phyloP scores from a whole-genome alignment of 1,140 invertebrate species.

The Trypoxylus dichotomus region DNA sequence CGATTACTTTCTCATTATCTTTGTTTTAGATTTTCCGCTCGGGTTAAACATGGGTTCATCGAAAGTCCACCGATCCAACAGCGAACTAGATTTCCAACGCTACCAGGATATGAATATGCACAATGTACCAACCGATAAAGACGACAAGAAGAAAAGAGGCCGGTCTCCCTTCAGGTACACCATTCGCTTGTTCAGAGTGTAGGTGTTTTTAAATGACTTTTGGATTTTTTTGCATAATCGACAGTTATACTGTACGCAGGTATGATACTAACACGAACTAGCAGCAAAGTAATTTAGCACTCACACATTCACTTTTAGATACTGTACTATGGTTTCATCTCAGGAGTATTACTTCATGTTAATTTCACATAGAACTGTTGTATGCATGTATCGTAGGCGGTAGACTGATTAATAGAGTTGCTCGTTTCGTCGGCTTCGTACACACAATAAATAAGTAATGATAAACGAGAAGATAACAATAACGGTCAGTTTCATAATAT shows the following conservation, averaged over 20 bases:
- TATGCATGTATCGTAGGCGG: too few relatives aligned
- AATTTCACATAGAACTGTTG: too few relatives aligned
- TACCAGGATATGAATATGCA: constrained; percentile 59
- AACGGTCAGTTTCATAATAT: too few relatives aligned
- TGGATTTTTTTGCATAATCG: constrained; percentile 31
- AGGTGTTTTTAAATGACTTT: constrained; percentile 29
- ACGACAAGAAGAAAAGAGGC: constrained; percentile 84
- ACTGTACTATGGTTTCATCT: neutral
- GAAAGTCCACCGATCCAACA: constrained; percentile 71
- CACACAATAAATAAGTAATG: too few relatives aligned
- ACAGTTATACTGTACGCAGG: constrained; percentile 43
- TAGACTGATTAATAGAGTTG: too few relatives aligned
- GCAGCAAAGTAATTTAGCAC: neutral
- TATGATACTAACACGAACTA: constrained; percentile 33
- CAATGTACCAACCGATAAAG: constrained; percentile 58
- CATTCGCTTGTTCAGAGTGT: constrained; percentile 28
- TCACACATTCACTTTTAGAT: neutral
- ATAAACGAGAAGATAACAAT: too few relatives aligned
- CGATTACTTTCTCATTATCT: neutral
- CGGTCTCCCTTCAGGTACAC: constrained; percentile 84
- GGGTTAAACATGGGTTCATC: constrained; percentile 52
- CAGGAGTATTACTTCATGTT: too few relatives aligned
- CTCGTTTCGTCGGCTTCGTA: too few relatives aligned
- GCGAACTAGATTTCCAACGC: constrained; percentile 72
- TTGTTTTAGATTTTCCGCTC: constrained; percentile 19